Evolutionary conservation across 2,797 vertebrate genomes (phyloP).

Genomic region (Cossypha niveicapilla): DNA sequence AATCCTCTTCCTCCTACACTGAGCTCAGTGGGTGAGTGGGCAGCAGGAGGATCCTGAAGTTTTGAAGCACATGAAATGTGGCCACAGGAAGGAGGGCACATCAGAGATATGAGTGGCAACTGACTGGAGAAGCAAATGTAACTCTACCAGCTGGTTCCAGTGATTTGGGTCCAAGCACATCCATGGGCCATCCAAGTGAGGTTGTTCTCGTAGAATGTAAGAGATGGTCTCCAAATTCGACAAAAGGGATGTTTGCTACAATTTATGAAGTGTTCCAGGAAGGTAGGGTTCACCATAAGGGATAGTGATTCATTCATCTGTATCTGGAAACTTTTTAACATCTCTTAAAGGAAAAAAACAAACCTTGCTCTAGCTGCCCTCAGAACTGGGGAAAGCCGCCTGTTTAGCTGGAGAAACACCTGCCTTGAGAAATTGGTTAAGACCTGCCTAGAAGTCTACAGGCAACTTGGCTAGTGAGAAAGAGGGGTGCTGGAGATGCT

Average conservation of each 20-base stretch:
- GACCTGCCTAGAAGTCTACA: background rate
- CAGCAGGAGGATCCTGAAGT: background rate
- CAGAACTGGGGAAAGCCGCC: background rate
- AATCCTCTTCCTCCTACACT: background rate
- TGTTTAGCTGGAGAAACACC: background rate
- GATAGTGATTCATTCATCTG: background rate
- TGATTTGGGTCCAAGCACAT: background rate
- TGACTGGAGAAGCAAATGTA: background rate
- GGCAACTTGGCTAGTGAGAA: background rate
- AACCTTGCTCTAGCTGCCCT: background rate
- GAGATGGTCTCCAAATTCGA: background rate
- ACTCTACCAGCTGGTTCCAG: background rate
- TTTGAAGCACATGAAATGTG: background rate
- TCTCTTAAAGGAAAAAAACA: background rate
- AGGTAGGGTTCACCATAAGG: background rate
- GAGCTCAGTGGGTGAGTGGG: background rate
- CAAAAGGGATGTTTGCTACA: background rate
- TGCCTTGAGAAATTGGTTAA: background rate
- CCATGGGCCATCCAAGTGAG: background rate
- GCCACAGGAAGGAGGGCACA: background rate
- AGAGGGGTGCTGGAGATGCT: background rate
- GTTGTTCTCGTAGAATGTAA: background rate
- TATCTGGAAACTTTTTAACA: background rate
- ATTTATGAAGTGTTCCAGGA: background rate
- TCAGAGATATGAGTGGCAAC: background rate